These are phyloP conservation scores for Heterodera carotae DNA, from an alignment of 1,140 invertebrate species.

Conservation along the genomic window DNA sequence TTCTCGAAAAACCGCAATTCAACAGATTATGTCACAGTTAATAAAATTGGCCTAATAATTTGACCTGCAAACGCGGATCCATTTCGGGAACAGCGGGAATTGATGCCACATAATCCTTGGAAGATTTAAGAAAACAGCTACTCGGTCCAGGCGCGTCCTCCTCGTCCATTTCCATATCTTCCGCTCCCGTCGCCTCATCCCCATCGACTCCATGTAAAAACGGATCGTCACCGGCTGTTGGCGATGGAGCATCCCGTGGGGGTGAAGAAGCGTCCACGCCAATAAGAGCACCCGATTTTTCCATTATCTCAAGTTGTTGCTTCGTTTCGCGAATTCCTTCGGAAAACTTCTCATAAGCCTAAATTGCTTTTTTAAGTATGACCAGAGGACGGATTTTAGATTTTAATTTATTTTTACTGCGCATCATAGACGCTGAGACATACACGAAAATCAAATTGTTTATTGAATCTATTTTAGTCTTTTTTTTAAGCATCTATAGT, in stretches of 20 bases:
- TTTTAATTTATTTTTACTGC: too few species aligned
- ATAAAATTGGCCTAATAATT: neutral
- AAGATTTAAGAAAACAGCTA: conserved; percentile 27
- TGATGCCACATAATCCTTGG: conserved; percentile 42
- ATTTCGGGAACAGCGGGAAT: conserved; percentile 36
- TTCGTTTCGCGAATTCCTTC: conserved; percentile 39
- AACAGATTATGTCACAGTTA: too few species aligned
- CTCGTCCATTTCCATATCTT: conserved; percentile 61
- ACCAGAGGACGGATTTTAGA: too few species aligned
- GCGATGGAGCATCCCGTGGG: conserved; percentile 55
- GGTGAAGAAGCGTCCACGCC: conserved; percentile 35
- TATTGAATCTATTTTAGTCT: too few species aligned
- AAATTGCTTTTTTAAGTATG: conserved; percentile 37
- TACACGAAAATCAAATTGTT: too few species aligned
- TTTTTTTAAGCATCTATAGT: too few species aligned
- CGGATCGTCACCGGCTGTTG: conserved; percentile 45
- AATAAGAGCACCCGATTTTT: conserved; percentile 36
- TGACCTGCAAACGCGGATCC: conserved; percentile 44
- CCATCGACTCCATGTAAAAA: conserved; percentile 39
- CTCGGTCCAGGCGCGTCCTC: conserved; percentile 51
- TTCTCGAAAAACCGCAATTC: too few species aligned
- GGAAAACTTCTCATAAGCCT: conserved; percentile 52
- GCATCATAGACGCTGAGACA: too few species aligned
- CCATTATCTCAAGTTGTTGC: conserved; percentile 40
- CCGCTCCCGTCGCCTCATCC: conserved; percentile 16